Evolutionary conservation across 2,797 vertebrate species (phyloP).

Genomic region (Pampus argenteus): DNA sequence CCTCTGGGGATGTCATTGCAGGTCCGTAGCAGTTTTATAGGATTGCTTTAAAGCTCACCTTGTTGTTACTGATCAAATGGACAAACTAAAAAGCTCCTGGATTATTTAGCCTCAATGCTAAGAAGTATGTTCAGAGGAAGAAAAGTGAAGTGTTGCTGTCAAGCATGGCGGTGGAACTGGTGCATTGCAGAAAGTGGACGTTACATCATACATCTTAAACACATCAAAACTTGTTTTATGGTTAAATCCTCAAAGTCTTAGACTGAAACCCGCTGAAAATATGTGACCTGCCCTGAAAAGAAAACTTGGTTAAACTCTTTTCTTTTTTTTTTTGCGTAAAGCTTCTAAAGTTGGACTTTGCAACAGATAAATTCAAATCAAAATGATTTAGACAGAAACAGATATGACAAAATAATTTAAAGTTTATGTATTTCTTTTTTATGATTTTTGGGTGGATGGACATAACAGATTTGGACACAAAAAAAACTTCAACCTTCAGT

Average conservation of each 20-base stretch:
- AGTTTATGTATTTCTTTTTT: background rate
- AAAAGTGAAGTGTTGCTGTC: too few species aligned
- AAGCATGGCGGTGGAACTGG: background rate
- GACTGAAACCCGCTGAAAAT: background rate
- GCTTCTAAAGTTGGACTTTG: constrained; percentile 16
- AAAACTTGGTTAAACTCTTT: too few species aligned
- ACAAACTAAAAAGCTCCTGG: too few species aligned
- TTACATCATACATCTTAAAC: background rate
- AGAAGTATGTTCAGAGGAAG: too few species aligned
- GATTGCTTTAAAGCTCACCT: background rate
- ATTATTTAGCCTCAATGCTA: too few species aligned
- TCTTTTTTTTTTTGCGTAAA: background rate
- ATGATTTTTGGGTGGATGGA: rapidly evolving
- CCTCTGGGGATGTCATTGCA: too few species aligned
- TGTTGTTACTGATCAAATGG: too few species aligned
- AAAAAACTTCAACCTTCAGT: too few species aligned
- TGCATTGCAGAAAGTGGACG: background rate
- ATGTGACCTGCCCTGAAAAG: too few species aligned
- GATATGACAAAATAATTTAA: background rate
- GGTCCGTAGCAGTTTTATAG: background rate
- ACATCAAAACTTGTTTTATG: background rate
- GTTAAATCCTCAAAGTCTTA: background rate
- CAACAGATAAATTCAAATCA: background rate
- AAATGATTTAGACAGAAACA: background rate
- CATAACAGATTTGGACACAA: background rate